Conservation (phyloP, 2,888 invertebrate species). For the Andrena trimmerana region DNA sequence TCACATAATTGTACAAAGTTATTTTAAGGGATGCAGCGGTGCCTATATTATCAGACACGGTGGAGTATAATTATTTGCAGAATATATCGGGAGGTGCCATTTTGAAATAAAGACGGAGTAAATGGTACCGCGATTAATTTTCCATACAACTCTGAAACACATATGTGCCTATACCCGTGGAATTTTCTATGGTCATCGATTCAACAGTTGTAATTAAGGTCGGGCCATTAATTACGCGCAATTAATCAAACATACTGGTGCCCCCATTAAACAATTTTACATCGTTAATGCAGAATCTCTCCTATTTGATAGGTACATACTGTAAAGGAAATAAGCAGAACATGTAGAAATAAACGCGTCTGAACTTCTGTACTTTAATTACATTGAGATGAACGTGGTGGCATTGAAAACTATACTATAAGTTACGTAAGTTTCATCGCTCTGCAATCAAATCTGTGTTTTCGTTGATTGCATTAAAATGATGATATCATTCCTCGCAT, state of each 20-base stretch:
- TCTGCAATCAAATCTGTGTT: slow-evolving; percentile 10
- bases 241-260: slow-evolving; percentile 14
- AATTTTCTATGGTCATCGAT: slow-evolving; percentile 4
- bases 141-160: not conserved
- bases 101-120: not conserved
- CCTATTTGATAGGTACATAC: not conserved
- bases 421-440: slow-evolving; percentile 15
- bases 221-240: slow-evolving; percentile 26
- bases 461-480: not conserved
- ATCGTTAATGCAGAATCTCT: not conserved
- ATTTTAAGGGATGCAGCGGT: not conserved
- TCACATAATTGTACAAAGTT: slow-evolving; percentile 2
- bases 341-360: not conserved
- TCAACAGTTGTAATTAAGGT: slow-evolving; percentile 22
- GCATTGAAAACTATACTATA: not conserved
- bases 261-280: slow-evolving; percentile 17
- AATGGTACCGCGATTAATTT: not conserved
- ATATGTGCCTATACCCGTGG: not conserved
- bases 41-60: not conserved
- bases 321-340: not conserved
- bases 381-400: not conserved
- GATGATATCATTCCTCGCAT: not conserved
- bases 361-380: not conserved
- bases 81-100: too few species aligned
- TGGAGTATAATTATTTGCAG: slow-evolving; percentile 3